phyloP scores from a whole-genome alignment of 2,888 invertebrate species.

The Zaprionus obscuricornis region DNA sequence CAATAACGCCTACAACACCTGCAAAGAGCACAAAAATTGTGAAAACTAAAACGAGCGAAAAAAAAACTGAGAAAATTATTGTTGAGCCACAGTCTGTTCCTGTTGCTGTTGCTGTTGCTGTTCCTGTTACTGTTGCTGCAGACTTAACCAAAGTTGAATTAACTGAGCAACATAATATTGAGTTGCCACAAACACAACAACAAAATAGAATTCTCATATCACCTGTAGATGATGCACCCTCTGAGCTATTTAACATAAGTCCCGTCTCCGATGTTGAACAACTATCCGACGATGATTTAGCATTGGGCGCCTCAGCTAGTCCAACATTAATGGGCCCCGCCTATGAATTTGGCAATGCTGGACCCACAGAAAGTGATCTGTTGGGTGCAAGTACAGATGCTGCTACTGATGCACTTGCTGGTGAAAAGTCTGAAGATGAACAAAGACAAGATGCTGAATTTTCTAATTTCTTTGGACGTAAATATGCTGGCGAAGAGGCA shows the following conservation, averaged over 20 bases:
- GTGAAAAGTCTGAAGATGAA: slow-evolving; percentile 23
- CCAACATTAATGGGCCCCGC: slow-evolving; percentile 67
- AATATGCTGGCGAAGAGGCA: slow-evolving; percentile 60
- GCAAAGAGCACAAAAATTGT: slow-evolving; percentile 37
- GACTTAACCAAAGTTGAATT: slow-evolving; percentile 50
- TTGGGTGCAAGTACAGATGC: slow-evolving; percentile 12
- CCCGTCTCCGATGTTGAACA: slow-evolving; percentile 80
- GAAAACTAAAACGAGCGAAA: slow-evolving; percentile 29
- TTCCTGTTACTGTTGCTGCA: too few species aligned
- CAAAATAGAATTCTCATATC: slow-evolving; percentile 51
- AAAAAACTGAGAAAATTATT: too few species aligned
- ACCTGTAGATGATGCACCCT: slow-evolving; percentile 46
- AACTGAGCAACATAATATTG: too few species aligned
- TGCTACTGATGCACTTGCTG: slow-evolving; percentile 9
- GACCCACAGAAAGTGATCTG: slow-evolving; percentile 41
- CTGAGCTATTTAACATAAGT: slow-evolving; percentile 77
- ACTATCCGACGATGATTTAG: slow-evolving; percentile 82
- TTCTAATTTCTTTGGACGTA: slow-evolving; percentile 51
- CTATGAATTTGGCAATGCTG: slow-evolving; percentile 33
- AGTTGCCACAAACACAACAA: slow-evolving; percentile 30
- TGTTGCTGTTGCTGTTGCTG: too few species aligned
- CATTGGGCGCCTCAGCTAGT: slow-evolving; percentile 83
- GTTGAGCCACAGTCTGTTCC: too few species aligned
- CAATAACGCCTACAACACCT: slow-evolving; percentile 27
- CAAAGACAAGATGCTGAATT: slow-evolving; percentile 19